Evolutionary conservation across 2,797 vertebrate species (phyloP).

Genomic region (Neomorphus geoffroyi): DNA sequence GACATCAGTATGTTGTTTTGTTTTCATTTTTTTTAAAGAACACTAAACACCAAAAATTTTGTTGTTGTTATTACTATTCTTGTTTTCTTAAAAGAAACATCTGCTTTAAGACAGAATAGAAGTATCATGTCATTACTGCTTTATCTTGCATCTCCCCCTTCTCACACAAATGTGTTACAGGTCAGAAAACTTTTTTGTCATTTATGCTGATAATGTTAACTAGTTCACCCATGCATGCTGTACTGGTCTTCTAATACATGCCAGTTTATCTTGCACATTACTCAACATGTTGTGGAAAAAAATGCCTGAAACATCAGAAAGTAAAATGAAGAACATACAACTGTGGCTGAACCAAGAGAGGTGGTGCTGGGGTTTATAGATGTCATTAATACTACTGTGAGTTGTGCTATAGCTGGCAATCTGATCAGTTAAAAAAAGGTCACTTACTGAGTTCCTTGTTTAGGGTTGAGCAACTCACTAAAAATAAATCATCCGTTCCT

Average conservation of each 20-base stretch:
- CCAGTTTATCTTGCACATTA: slow-evolving; percentile 54
- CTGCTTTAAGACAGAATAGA: slow-evolving; percentile 21
- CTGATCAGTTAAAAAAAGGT: background rate
- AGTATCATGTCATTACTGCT: slow-evolving; percentile 17
- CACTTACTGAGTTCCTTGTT: slow-evolving; percentile 8
- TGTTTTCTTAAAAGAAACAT: slow-evolving; percentile 52
- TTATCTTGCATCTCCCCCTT: slow-evolving; percentile 18
- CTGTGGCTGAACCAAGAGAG: slow-evolving; percentile 41
- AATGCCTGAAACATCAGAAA: slow-evolving; percentile 30
- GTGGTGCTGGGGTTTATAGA: slow-evolving; percentile 36
- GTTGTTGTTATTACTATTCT: background rate
- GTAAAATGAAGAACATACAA: background rate
- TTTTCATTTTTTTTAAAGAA: background rate
- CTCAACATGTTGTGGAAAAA: slow-evolving; percentile 35
- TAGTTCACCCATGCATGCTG: background rate
- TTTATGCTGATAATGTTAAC: background rate
- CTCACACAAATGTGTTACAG: slow-evolving; percentile 25
- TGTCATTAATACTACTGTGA: slow-evolving; percentile 48
- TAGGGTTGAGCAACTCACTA: slow-evolving; percentile 24
- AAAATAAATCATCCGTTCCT: slow-evolving; percentile 52
- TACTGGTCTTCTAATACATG: slow-evolving; percentile 9
- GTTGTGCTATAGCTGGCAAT: background rate
- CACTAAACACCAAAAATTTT: background rate
- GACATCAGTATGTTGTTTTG: background rate
- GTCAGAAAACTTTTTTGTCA: slow-evolving; percentile 46